Percentiles rank a stretch among this genome's conserved stretches.
These are phyloP conservation scores for Drosophila persimilis DNA, from an alignment of 1,140 invertebrate genomes.

Conservation along the genomic window DNA sequence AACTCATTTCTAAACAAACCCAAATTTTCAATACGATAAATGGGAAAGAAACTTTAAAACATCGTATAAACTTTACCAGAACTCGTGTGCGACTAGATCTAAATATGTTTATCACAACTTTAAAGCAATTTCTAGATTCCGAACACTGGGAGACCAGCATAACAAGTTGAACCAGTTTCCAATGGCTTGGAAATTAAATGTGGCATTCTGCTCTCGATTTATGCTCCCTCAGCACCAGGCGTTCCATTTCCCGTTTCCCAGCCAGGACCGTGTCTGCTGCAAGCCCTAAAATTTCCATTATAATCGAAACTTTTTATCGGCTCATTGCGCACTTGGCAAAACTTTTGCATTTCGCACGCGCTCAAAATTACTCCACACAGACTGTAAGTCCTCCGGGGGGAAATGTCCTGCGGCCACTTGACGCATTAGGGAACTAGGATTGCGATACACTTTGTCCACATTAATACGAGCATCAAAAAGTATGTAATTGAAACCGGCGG, in stretches of 20 bases:
- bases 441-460: constrained; percentile 47
- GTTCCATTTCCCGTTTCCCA: constrained; percentile 70
- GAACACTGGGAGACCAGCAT: constrained; percentile 5
- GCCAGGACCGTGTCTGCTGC: constrained; percentile 1
- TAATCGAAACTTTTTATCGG: constrained; percentile 78
- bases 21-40: no score
- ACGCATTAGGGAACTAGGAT: constrained; percentile 56
- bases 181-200: constrained; percentile 31
- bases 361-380: constrained; percentile 65
- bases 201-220: constrained; percentile 27
- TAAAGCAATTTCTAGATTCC: background rate
- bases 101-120: constrained; percentile 13
- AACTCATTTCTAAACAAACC: no score
- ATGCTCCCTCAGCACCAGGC: constrained; percentile 33
- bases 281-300: constrained; percentile 51
- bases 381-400: constrained; percentile 1
- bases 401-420: constrained; percentile 58
- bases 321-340: constrained; percentile 43
- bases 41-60: no score
- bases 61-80: no score
- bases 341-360: constrained; percentile 76
- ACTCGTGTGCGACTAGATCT: constrained; percentile 13
- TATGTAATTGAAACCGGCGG: constrained; percentile 67
- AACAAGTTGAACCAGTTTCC: constrained; percentile 40
- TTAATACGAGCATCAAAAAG: constrained; percentile 41